Conservation (phyloP, 1,140 invertebrate species). For the Penaeus indicus region DNA sequence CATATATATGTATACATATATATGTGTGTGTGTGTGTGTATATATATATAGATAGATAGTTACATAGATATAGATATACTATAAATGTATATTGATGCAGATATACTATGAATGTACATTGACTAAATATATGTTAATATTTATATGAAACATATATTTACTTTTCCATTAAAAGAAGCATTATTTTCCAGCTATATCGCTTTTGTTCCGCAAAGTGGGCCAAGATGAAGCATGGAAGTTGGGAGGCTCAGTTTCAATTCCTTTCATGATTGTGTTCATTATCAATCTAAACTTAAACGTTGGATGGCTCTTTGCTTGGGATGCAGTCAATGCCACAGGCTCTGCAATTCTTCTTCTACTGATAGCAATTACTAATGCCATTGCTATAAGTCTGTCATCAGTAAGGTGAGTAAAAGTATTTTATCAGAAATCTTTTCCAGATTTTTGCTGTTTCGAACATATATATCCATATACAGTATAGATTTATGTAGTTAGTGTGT, state of each 20-base stretch:
- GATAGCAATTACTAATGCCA: neutral
- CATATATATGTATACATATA: too few relatives aligned
- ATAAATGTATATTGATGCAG: too few relatives aligned
- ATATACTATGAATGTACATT: too few relatives aligned
- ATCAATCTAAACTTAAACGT: constrained; percentile 34
- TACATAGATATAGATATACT: too few relatives aligned
- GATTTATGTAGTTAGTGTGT: too few relatives aligned
- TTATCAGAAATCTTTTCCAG: neutral
- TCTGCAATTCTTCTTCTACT: neutral
- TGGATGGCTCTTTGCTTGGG: constrained; percentile 45
- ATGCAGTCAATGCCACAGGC: neutral
- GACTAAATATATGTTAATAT: too few relatives aligned
- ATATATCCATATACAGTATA: too few relatives aligned
- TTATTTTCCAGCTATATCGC: constrained; percentile 13
- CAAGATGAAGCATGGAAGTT: constrained; percentile 8
- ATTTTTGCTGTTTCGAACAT: neutral
- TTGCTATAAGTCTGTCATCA: neutral
- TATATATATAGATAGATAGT: too few relatives aligned
- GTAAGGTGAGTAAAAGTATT: neutral
- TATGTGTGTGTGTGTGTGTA: too few relatives aligned
- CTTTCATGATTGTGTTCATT: constrained; percentile 17
- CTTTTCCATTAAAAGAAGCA: neutral
- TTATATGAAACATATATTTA: too few relatives aligned
- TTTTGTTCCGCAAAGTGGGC: constrained; percentile 18
- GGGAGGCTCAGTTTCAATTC: constrained; percentile 6